A percentile compares a stretch with the other conserved stretches of the same genome.
Conservation (phyloP, 1,140 invertebrate species). For the Drosophila pectinifera region DNA sequence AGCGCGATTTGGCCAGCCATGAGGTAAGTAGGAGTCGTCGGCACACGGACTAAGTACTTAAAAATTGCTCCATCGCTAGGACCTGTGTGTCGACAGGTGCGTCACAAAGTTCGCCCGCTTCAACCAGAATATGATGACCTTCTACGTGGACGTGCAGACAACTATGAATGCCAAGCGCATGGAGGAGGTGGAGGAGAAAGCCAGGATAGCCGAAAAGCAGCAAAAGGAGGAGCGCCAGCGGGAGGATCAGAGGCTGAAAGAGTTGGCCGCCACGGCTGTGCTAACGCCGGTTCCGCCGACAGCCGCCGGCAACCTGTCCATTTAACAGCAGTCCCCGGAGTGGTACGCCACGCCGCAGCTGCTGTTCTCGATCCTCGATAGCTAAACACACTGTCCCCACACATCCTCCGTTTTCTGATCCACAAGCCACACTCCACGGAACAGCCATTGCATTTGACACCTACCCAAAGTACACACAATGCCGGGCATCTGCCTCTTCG, state of each 20-base stretch:
- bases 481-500: constrained; percentile 62
- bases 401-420: constrained; percentile 8
- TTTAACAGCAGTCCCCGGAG: constrained; percentile 56
- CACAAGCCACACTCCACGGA: neutral
- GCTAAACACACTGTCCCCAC: constrained; percentile 40
- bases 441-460: constrained; percentile 1
- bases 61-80: constrained; percentile 80
- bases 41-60: neutral
- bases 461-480: constrained; percentile 16
- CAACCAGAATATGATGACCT: constrained; percentile 90
- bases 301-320: constrained; percentile 32
- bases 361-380: constrained; percentile 63
- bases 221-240: constrained; percentile 59
- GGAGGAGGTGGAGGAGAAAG: constrained; percentile 67
- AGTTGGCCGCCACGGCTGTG: constrained; percentile 19
- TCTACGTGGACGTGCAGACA: constrained; percentile 82
- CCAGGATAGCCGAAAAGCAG: constrained; percentile 51
- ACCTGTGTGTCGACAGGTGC: constrained; percentile 92
- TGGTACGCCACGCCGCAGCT: constrained; percentile 52
- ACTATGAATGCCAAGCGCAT: constrained; percentile 69
- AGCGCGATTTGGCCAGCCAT: constrained; percentile 89
- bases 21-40: constrained; percentile 86
- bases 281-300: constrained; percentile 34
- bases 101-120: constrained; percentile 95
- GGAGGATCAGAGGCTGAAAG: constrained; percentile 48